These are phyloP conservation scores for Bombus huntii DNA, from an alignment of 1,140 invertebrate genomes.

Conservation along the genomic window DNA sequence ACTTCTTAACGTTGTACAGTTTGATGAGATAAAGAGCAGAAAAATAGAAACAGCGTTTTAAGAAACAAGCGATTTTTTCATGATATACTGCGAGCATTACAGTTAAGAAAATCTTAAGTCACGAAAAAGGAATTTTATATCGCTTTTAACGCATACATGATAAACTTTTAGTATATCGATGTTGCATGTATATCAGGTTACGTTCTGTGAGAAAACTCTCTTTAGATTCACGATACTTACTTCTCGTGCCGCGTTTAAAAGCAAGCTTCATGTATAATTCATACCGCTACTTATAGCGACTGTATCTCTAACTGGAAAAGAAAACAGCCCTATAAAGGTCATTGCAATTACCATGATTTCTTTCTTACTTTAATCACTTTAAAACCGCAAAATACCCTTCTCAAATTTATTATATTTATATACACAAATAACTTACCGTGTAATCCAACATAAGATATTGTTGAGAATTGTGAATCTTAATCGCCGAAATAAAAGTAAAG, in stretches of 20 bases:
- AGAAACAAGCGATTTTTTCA: neutral
- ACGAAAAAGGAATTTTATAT: neutral
- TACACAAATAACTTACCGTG: neutral
- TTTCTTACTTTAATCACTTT: neutral
- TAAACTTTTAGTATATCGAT: neutral
- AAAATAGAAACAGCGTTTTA: neutral
- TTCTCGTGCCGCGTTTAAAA: neutral
- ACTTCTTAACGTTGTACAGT: no score
- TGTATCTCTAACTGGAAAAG: neutral
- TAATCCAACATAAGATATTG: no score
- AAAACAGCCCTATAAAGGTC: neutral
- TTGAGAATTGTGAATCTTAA: no score
- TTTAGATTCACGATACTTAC: neutral
- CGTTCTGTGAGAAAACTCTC: neutral
- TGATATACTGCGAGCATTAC: neutral
- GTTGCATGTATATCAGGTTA: neutral
- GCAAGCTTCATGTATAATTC: slow-evolving; percentile 9
- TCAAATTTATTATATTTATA: neutral
- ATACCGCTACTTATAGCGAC: neutral
- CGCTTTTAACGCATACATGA: neutral
- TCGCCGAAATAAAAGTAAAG: no score
- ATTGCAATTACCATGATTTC: neutral
- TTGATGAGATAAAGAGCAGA: no score
- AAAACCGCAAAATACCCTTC: neutral
- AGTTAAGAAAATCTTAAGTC: neutral